Base-by-base conservation (phyloP, 2,888 invertebrate genomes). In the Rotaria macrura region DNA sequence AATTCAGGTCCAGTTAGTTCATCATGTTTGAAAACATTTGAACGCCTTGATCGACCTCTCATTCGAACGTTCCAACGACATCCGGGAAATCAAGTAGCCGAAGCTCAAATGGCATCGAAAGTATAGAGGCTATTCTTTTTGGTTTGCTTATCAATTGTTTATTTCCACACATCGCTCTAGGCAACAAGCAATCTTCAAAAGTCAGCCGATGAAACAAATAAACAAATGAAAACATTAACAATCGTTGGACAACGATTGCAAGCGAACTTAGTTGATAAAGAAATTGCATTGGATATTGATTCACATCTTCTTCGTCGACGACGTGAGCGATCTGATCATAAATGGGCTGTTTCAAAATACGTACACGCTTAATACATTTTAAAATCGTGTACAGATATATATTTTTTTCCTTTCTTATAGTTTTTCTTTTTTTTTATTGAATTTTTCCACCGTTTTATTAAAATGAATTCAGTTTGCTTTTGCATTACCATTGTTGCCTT, bases 81-180 rank as follows among this genome's bases (percentile, higher is more conserved):
- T 87, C 90, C 90, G 38, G 91, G 91, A 49, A 90, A 89, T 84
- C 90, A 91, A 87, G 87, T 91, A 57, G 90, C 91, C 12, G 91
- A 91, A 87, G 89, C 91, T 54, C 84, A 86, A 85, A 79, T 84
- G 34, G 79, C 40, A 17, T 43, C 34, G 23, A 86, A 86, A 79
- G 86, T 86, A 86, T n/a, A 47, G 23, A 79, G 7, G 49, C 29
- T 38, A 4, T 52, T 14, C 34, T 34, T 34, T 14, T 65, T 34
- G 65, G 14, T 65, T 34, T 47, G 47, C 25, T 29, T 65, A 4
- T 25, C 20, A 52, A 40, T 43, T 29, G 43, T 47, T 23, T 52
- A 9, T 55, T 74, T 43, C 52, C 57, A 10, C 52, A 29, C 40
- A n/a, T 40, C 23, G 12, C 29, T 84, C 3, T 17, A 86, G 86